A percentile compares a stretch with the other conserved stretches of the same genome.
Evolutionary conservation across 2,797 vertebrate species (phyloP).

Genomic region (Antennarius maculatus): DNA sequence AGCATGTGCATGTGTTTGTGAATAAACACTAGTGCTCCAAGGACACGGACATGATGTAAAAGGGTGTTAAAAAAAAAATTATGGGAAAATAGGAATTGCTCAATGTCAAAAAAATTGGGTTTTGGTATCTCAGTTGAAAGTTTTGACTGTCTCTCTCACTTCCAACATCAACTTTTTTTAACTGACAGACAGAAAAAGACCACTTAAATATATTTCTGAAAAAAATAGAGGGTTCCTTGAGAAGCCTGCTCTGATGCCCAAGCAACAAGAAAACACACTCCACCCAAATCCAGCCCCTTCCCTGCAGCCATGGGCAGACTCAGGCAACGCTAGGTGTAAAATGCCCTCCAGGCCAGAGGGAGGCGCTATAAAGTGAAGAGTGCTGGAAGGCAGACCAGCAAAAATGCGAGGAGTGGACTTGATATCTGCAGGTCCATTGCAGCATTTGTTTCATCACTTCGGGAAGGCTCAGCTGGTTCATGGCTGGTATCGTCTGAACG

Average conservation of each 20-base stretch:
- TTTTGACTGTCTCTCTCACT: slow-evolving; percentile 83
- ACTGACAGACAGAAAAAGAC: slow-evolving; percentile 89
- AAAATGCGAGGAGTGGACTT: slow-evolving; percentile 85
- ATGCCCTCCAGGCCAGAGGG: slow-evolving; percentile 83
- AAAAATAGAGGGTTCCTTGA: slow-evolving; percentile 84
- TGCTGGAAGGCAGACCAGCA: slow-evolving; percentile 89
- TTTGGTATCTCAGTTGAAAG: slow-evolving; percentile 92
- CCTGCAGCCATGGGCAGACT: slow-evolving; percentile 80
- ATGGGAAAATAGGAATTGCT: slow-evolving; percentile 89
- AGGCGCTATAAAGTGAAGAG: slow-evolving; percentile 97
- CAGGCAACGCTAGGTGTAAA: slow-evolving; percentile 91
- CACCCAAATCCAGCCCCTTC: slow-evolving; percentile 63
- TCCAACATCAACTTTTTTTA: slow-evolving; percentile 83
- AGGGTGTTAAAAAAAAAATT: slow-evolving; percentile 77
- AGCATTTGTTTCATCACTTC: slow-evolving; percentile 89
- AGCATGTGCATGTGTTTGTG: slow-evolving; percentile 27
- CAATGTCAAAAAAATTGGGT: slow-evolving; percentile 86
- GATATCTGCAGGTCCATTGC: slow-evolving; percentile 87
- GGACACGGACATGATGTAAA: slow-evolving; percentile 64
- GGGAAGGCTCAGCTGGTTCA: slow-evolving; percentile 97
- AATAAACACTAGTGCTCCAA: slow-evolving; percentile 59
- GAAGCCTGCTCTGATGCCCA: slow-evolving; percentile 79
- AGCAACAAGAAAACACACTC: slow-evolving; percentile 60
- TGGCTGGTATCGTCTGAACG: slow-evolving; percentile 94
- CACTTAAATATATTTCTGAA: slow-evolving; percentile 88